Evolutionary conservation across 1,140 invertebrate species (phyloP).

Genomic region (Daktulosphaira vitifoliae): DNA sequence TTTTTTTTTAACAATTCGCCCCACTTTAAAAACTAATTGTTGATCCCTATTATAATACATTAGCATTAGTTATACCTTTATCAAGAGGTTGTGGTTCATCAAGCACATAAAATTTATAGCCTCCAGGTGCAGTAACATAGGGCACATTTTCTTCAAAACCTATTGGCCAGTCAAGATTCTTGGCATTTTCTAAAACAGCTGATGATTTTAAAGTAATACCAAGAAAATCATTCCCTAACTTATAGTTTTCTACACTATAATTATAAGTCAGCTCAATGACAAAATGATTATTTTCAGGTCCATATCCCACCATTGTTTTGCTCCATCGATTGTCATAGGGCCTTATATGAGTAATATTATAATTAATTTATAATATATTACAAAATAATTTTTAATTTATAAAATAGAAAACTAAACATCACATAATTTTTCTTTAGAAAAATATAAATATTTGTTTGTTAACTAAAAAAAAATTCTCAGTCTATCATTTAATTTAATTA

Average conservation of each 20-base stretch:
- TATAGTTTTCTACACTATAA: conserved; percentile 82
- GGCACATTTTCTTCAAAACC: conserved; percentile 51
- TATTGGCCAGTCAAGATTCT: conserved; percentile 55
- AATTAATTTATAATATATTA: background rate
- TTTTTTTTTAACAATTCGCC: no score
- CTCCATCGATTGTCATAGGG: conserved; percentile 97
- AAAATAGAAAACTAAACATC: no score
- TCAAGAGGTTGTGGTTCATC: conserved; percentile 57
- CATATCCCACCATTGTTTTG: conserved; percentile 99
- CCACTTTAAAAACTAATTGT: no score
- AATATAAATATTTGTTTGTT: no score
- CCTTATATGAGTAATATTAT: conserved; percentile 48
- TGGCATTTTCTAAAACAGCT: conserved; percentile 63
- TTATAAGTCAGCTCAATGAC: conserved; percentile 97
- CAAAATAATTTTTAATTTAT: no score
- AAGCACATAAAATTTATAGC: conserved; percentile 77
- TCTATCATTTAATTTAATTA: no score
- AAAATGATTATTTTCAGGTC: conserved; percentile 89
- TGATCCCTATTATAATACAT: no score
- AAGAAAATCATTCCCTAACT: conserved; percentile 78
- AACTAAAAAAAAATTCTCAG: no score
- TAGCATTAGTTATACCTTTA: conserved; percentile 55
- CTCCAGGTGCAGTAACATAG: conserved; percentile 72
- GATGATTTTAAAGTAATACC: conserved; percentile 77
- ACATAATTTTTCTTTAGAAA: no score